Percentiles rank a stretch among this genome's conserved stretches.
Conservation (phyloP, 2,888 invertebrate genomes). For the Pinctada fucata region DNA sequence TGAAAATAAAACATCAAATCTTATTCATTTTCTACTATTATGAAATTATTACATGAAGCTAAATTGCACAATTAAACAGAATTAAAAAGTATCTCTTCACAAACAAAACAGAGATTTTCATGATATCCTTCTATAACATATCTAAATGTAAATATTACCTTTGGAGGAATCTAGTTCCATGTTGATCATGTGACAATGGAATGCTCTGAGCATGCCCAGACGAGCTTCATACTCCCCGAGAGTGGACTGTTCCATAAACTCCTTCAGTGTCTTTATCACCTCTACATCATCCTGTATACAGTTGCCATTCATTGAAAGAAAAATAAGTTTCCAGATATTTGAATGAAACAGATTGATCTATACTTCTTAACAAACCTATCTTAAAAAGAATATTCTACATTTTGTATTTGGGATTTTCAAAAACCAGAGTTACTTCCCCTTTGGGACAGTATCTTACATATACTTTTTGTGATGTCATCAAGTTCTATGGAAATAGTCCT, state of each 20-base stretch:
- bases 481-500: too few species aligned
- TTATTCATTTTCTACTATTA: too few species aligned
- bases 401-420: not conserved
- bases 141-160: not conserved
- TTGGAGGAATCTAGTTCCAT: constrained; percentile 74
- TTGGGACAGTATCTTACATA: too few species aligned
- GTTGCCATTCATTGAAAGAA: too few species aligned
- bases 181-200: constrained; percentile 88
- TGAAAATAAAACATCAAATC: constrained; percentile 44
- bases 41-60: not conserved
- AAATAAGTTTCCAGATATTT: not conserved
- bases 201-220: constrained; percentile 86
- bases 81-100: too few species aligned
- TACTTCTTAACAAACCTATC: too few species aligned
- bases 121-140: too few species aligned
- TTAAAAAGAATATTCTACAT: not conserved
- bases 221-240: constrained; percentile 90
- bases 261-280: constrained; percentile 80
- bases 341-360: not conserved
- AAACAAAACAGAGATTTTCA: too few species aligned
- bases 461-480: too few species aligned
- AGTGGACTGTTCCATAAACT: constrained; percentile 89
- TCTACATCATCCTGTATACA: constrained; percentile 40
- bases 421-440: too few species aligned
- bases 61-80: not conserved